Evolutionary conservation across 2,888 invertebrate genomes (phyloP).

Genomic region (Dexiosoma caninum): DNA sequence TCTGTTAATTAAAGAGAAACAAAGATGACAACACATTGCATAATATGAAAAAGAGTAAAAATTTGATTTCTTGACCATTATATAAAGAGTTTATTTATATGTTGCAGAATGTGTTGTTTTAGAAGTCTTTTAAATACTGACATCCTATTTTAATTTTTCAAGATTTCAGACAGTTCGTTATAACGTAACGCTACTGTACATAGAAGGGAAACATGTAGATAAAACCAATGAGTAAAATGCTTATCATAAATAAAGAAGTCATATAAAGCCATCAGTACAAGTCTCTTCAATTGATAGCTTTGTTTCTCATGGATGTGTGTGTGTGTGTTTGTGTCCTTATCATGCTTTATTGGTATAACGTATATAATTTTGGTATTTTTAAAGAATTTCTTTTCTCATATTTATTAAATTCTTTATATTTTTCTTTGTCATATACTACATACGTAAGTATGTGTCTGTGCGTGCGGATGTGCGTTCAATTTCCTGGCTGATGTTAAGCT

Average conservation of each 20-base stretch:
- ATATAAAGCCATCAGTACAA: conserved; percentile 49
- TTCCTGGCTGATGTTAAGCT: background rate
- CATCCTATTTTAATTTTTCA: no score
- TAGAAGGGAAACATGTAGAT: background rate
- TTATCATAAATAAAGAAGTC: conserved; percentile 41
- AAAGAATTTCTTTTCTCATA: conserved; percentile 61
- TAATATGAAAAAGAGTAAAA: no score
- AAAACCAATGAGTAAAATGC: background rate
- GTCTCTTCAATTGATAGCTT: conserved; percentile 5
- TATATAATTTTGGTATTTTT: conserved; percentile 61
- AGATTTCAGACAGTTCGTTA: no score
- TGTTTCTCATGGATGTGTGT: background rate
- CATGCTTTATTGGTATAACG: conserved; percentile 30
- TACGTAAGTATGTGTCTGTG: background rate
- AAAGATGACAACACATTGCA: no score
- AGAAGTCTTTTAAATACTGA: no score
- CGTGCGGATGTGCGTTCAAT: background rate
- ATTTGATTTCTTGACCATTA: no score
- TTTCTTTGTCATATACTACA: background rate
- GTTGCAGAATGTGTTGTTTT: no score
- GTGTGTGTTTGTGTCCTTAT: background rate
- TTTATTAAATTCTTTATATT: conserved; percentile 60
- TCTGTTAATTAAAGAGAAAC: no score
- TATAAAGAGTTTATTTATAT: no score
- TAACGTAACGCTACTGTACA: no score